Evolutionary conservation across 2,797 vertebrate species (phyloP), one percentile per base, ranked within the genome.

Genomic region (Malacoraja senta): DNA sequence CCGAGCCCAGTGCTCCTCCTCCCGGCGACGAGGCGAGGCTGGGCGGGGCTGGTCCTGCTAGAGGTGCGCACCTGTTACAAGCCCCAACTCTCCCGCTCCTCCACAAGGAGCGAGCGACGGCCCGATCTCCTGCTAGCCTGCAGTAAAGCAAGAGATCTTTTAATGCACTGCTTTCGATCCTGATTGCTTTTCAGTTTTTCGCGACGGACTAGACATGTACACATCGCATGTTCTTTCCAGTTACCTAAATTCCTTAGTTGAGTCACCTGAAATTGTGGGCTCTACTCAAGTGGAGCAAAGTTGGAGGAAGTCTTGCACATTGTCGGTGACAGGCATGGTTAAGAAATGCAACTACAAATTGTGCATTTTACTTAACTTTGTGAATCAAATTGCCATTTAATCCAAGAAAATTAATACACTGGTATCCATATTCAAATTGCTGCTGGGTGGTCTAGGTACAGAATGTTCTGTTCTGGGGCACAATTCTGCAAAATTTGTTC

Each of bases 381-480:
- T 32, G 15, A 1, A 19, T 19, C 24, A 88, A 68, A 68, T 88
- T 68, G 32, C 7, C 68, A 35, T 35, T 35, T 21, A 68, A 68
- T 35, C 7, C 10, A 32, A 32, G 61, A 8, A 9, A 29, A 26
- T 53, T 26, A 26, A 58, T 68, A 19, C 84, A 35, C n/a, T 21
- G 17, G 21, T 19, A n/a, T 8, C n/a, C 17, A 29, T 32, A 63
- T 2, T 32, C 29, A 88, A 84, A n/a, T 65, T 86, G 53, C 58
- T 86, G 58, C 13, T n/a, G 53, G 17, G 29, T 86, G 12, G 26
- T 63, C 53, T 29, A 86, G 61, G 61, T 65, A 32, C n/a, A 35
- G n/a, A 88, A 88, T 21, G 58, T 86, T 65, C 61, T 86, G 84
- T 88, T 86, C 83, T 15, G 29, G n/a, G 53, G 78, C n/a, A 65